Evolutionary conservation across 2,113 vertebrate genomes (phyloP).

Genomic region (Willisornis vidua): DNA sequence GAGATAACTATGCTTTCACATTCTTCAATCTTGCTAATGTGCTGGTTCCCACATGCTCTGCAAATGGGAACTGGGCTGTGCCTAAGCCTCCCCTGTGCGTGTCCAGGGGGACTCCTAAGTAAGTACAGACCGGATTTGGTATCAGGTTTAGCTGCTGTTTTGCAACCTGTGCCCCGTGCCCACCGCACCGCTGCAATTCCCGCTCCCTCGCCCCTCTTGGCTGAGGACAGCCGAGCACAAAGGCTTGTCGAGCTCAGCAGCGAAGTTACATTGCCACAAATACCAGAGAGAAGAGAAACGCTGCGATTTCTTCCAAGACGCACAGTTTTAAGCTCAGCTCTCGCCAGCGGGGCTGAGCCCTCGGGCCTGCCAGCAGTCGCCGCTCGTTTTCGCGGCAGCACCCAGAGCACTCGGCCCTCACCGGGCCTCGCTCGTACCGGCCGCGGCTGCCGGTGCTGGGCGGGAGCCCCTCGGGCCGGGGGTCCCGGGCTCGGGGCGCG

Average conservation of each 20-base stretch:
- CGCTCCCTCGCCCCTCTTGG: not conserved
- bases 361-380: not conserved
- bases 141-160: not conserved
- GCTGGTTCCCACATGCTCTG: not conserved
- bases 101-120: not conserved
- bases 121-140: not conserved
- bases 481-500: not conserved
- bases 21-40: not conserved
- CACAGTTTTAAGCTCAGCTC: not conserved
- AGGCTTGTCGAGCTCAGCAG: not conserved
- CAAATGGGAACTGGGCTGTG: not conserved
- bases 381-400: not conserved
- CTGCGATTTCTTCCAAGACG: not conserved
- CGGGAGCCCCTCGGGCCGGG: rapidly evolving
- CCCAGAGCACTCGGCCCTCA: rapidly evolving
- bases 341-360: not conserved
- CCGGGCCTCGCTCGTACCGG: rapidly evolving
- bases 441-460: not conserved
- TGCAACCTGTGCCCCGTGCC: rapidly evolving
- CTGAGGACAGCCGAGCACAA: not conserved
- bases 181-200: rapidly evolving
- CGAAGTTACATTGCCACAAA: rapidly evolving
- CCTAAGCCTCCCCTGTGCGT: not conserved
- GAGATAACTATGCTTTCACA: not conserved
- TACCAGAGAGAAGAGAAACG: not conserved